phyloP scores from a whole-genome alignment of 2,888 invertebrate genomes.

The Crepidodera aurea region DNA sequence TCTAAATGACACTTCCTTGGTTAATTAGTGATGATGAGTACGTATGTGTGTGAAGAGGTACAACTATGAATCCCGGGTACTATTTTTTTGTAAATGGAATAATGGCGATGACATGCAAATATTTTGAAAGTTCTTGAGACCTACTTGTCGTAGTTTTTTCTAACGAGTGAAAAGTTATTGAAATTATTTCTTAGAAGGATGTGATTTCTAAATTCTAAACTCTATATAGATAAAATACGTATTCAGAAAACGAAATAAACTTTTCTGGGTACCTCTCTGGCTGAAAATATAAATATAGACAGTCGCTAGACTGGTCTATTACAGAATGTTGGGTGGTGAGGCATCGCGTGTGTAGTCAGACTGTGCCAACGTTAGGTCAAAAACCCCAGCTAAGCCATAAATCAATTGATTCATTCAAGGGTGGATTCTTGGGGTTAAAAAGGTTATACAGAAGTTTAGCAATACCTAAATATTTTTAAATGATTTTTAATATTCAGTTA shows the following conservation, averaged over 20 bases:
- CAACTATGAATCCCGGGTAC: neutral
- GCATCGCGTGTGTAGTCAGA: slow-evolving; percentile 42
- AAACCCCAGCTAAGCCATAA: slow-evolving; percentile 34
- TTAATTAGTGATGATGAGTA: neutral
- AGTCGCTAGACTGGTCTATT: slow-evolving; percentile 16
- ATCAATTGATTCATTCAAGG: slow-evolving; percentile 29
- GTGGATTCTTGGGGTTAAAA: neutral
- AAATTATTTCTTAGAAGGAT: too few relatives aligned
- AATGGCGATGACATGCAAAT: neutral
- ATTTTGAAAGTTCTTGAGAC: too few relatives aligned
- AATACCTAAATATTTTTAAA: too few relatives aligned
- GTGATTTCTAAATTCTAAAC: too few relatives aligned
- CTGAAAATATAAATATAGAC: slow-evolving; percentile 34
- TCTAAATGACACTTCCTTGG: neutral
- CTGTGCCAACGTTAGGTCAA: slow-evolving; percentile 46
- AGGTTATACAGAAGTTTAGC: too few relatives aligned
- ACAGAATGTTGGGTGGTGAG: slow-evolving; percentile 33
- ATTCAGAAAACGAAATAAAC: too few relatives aligned
- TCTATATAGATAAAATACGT: too few relatives aligned
- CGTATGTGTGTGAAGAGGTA: neutral
- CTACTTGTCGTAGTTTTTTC: too few relatives aligned
- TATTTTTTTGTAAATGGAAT: neutral
- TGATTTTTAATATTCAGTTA: too few relatives aligned
- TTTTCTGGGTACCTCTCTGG: slow-evolving; percentile 19
- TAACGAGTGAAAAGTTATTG: too few relatives aligned